These are phyloP conservation scores for Molossus alvarezi DNA, from an alignment of 2,797 vertebrate species.

Conservation along the genomic window DNA sequence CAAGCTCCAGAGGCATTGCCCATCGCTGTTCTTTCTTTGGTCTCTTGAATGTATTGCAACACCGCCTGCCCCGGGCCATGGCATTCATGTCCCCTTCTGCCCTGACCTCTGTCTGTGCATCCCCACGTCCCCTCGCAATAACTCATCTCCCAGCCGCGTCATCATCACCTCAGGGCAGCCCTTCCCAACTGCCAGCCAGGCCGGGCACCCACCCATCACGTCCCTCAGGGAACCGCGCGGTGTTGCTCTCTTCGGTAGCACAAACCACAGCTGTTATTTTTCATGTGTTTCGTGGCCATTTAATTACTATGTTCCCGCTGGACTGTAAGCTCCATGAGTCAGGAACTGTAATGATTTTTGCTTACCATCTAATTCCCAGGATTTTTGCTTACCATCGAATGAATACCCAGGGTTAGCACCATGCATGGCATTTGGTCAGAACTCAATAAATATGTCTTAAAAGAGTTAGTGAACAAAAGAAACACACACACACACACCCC, in stretches of 20 bases:
- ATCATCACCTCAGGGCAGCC: background rate
- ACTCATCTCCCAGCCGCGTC: background rate
- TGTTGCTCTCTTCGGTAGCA: background rate
- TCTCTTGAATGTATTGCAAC: background rate
- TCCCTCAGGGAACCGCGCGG: background rate
- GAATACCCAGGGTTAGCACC: background rate
- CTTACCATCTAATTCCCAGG: background rate
- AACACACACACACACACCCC: background rate
- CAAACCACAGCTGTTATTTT: background rate
- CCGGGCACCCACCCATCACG: background rate
- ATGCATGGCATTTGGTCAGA: constrained; percentile 4
- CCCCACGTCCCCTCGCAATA: background rate
- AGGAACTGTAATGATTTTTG: background rate
- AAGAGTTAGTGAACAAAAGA: background rate
- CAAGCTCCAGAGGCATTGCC: background rate
- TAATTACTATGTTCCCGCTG: background rate
- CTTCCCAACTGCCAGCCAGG: background rate
- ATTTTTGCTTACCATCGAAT: background rate
- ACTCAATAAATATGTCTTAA: background rate
- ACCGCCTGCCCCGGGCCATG: rapidly evolving
- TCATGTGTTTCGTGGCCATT: background rate
- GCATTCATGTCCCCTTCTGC: background rate
- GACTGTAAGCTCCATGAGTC: background rate
- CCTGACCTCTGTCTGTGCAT: background rate
- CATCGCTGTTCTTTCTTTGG: background rate